Evolutionary conservation across 2,113 vertebrate species (phyloP).

Genomic region (Passer montanus): DNA sequence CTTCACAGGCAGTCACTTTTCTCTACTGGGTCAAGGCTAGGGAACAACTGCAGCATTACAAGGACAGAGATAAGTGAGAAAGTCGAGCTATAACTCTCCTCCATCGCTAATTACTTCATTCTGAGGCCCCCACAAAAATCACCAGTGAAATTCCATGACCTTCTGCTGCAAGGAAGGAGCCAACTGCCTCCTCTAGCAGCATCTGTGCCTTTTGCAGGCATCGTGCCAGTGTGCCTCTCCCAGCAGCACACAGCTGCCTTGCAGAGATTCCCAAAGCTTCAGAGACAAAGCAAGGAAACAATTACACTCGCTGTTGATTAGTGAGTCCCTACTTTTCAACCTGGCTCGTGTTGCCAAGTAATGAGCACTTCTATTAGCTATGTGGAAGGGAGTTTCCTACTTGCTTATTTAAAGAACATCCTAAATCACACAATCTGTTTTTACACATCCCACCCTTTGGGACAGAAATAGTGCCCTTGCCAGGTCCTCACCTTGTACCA

Average conservation of each 20-base stretch:
- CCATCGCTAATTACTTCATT: neutral
- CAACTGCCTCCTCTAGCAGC: neutral
- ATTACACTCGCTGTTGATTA: neutral
- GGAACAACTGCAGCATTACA: neutral
- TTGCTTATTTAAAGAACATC: neutral
- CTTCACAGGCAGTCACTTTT: neutral
- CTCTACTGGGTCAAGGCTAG: neutral
- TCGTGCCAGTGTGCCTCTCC: rapidly evolving
- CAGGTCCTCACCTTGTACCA: neutral
- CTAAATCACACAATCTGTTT: neutral
- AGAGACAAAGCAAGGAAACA: neutral
- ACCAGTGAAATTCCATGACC: neutral
- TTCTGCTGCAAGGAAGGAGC: neutral
- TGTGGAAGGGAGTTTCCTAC: neutral
- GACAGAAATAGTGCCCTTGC: neutral
- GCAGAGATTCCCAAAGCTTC: neutral
- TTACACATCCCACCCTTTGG: neutral
- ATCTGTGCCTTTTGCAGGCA: neutral
- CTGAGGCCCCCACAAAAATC: neutral
- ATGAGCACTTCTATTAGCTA: neutral
- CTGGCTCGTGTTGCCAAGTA: neutral
- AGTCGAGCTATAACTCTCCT: neutral
- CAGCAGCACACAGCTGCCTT: neutral
- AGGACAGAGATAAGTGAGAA: neutral
- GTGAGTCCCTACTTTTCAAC: neutral